These are phyloP conservation scores for Amaurobius ferox DNA, from an alignment of 2,888 invertebrate genomes.

Conservation along the genomic window DNA sequence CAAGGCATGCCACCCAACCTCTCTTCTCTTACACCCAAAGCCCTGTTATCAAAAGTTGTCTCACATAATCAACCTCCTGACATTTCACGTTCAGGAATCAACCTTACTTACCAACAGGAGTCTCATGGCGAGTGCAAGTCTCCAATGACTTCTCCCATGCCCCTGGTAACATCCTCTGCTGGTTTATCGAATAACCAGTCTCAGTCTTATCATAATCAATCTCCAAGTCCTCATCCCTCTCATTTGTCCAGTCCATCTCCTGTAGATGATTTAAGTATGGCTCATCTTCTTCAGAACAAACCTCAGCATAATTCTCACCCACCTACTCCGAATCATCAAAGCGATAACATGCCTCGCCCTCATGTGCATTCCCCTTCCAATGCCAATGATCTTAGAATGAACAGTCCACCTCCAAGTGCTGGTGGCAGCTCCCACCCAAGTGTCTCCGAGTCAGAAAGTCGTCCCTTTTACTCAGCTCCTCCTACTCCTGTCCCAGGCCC, in stretches of 20 bases:
- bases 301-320: conserved; percentile 63
- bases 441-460: conserved; percentile 48
- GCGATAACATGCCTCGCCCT: conserved; percentile 35
- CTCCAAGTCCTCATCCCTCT: conserved; percentile 63
- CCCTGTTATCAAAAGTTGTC: conserved; percentile 50
- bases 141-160: conserved; percentile 65
- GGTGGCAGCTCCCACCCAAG: conserved; percentile 17
- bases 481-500: conserved; percentile 69
- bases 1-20: conserved; percentile 48
- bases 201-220: conserved; percentile 62
- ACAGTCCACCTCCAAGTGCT: conserved; percentile 39
- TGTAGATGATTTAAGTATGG: conserved; percentile 55
- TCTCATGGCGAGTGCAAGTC: conserved; percentile 57
- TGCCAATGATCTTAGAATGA: conserved; percentile 35
- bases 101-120: conserved; percentile 56
- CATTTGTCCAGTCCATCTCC: conserved; percentile 68
- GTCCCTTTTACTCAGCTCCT: conserved; percentile 72
- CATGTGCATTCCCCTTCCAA: conserved; percentile 58
- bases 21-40: conserved; percentile 51
- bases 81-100: conserved; percentile 55
- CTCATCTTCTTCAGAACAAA: conserved; percentile 64
- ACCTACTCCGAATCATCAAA: conserved; percentile 60
- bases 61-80: conserved; percentile 55
- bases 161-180: conserved; percentile 51
- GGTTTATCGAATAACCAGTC: conserved; percentile 50